Percentiles rank a stretch among this genome's conserved stretches.
Conservation (phyloP, 2,113 vertebrate species). For the Clarias magur region DNA sequence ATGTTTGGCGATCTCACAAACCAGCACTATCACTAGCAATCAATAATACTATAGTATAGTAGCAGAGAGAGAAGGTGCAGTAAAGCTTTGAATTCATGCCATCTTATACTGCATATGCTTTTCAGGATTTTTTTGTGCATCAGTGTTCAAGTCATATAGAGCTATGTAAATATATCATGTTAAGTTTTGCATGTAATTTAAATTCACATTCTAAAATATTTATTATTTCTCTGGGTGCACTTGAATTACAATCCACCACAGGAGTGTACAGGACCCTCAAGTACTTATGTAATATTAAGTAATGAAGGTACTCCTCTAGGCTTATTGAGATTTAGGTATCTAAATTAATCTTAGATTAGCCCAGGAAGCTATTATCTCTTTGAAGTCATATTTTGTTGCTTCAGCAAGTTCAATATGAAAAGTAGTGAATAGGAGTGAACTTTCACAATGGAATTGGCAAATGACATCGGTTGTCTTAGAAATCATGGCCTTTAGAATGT, state of each 20-base stretch:
- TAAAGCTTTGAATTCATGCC: background rate
- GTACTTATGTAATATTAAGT: constrained; percentile 35
- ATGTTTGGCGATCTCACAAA: background rate
- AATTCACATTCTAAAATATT: background rate
- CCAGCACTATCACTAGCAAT: background rate
- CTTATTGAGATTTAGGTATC: constrained; percentile 44
- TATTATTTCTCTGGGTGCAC: background rate
- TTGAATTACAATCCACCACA: background rate
- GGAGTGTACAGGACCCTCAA: background rate
- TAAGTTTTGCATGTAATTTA: background rate
- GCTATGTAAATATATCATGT: no score
- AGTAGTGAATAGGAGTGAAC: background rate
- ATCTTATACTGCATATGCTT: background rate
- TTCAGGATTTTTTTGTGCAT: background rate
- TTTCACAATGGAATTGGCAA: background rate
- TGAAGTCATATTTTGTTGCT: constrained; percentile 47
- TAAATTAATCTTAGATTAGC: constrained; percentile 50
- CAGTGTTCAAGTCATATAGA: background rate
- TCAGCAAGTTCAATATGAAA: constrained; percentile 39
- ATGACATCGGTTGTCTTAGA: background rate
- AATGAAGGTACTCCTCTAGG: constrained; percentile 33
- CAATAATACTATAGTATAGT: background rate
- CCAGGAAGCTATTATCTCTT: constrained; percentile 49
- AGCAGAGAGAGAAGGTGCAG: background rate
- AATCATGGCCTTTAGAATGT: background rate